Evolutionary conservation across 2,797 vertebrate species (phyloP).

Genomic region (Mormyrops boulengeri): DNA sequence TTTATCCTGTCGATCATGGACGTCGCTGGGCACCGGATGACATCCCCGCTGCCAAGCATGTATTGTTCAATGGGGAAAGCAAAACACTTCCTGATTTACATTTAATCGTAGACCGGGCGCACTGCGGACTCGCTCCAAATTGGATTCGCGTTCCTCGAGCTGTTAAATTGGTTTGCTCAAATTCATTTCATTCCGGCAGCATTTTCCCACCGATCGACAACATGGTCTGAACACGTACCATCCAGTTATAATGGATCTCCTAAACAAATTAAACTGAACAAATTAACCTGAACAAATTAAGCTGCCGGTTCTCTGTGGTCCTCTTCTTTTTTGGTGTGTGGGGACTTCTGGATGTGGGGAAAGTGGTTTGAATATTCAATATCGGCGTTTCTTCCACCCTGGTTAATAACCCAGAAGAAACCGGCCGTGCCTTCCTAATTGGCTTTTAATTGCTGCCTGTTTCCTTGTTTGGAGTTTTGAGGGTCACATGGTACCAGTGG

Average conservation of each 20-base stretch:
- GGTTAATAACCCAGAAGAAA: neutral
- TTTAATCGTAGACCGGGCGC: conserved; percentile 46
- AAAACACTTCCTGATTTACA: conserved; percentile 50
- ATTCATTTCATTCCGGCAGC: neutral
- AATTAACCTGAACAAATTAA: conserved; percentile 16
- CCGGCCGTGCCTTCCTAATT: conserved; percentile 2
- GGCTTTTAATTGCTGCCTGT: conserved; percentile 11
- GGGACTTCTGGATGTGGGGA: neutral
- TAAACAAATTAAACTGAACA: conserved; percentile 14
- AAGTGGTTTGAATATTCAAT: neutral
- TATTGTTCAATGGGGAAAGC: neutral
- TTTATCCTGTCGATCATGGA: neutral
- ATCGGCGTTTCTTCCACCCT: neutral
- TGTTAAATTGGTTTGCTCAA: conserved; percentile 40
- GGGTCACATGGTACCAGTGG: neutral
- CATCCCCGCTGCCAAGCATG: neutral
- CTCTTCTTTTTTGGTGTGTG: neutral
- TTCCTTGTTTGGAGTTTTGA: neutral
- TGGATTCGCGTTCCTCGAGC: conserved; percentile 52
- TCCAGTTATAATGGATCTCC: conserved; percentile 4
- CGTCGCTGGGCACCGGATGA: neutral
- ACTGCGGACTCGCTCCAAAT: conserved; percentile 63
- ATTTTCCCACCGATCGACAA: neutral
- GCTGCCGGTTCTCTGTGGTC: neutral
- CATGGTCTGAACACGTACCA: neutral